Evolutionary conservation across 35 echinoderm and acorn worm genomes (phyloP), one percentile per base, ranked within the genome.

Genomic region (Apostichopus californicus): DNA sequence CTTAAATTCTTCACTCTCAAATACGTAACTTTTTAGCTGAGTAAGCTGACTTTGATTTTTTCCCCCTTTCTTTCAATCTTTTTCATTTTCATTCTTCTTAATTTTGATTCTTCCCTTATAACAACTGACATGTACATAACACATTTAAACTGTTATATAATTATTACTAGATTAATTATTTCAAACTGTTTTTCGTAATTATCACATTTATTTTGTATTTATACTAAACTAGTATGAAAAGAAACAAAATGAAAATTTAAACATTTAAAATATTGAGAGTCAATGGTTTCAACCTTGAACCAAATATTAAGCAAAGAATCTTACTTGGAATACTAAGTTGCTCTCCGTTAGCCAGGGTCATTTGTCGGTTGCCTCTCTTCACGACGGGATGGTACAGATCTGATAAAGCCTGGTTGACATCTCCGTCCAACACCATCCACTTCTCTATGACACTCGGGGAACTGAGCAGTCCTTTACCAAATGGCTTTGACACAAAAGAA

Each of bases 381-480:
- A 73, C 79, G 53, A 78, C 57, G 22, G 61, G 77, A 20, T 91
- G 83, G 5, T 96, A 82, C 86, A 93, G 8, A 34, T 87, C 71
- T 56, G 78, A 94, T 3, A 96, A 17, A 11, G 78, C 78, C 60
- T 95, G 87, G 54, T 87, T 90, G 2, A 96, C 15, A 13, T 54
- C 79, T 28, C 97, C 97, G 72, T 96, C 97, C 77, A 99, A 66
- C 24, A 99, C 90, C 9, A 99, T 55, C 97, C 97, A 99, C 56
- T 91, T 93, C 25, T 96, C 52, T 5, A 99, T 94, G 84, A 99
- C 73, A n/a, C 93, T 96, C 0, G 97, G 97, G 65, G 95, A 87
- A 28, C 92, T 94, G 12, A 98, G 90, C 53, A 98, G 58, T 1
- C 90, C 94, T 82, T 95, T 98, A 55, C 89, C 89, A 91, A 60